Percentiles rank a stretch among this genome's conserved stretches.
These are phyloP conservation scores for Gymnodraco acuticeps DNA, from an alignment of 2,797 vertebrate species.

Conservation along the genomic window DNA sequence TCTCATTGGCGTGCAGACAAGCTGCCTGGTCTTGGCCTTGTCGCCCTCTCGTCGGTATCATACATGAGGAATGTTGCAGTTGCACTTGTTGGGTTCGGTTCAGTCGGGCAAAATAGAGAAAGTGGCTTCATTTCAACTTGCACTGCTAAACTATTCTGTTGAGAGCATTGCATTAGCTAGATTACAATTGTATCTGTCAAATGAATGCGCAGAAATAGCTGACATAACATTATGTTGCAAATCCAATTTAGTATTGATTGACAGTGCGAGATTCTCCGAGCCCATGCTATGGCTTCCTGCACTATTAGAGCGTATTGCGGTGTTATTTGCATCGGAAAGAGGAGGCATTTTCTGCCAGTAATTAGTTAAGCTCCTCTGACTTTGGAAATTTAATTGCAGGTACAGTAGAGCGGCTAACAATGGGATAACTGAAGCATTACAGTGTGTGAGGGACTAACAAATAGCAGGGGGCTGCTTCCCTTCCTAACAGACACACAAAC, in stretches of 20 bases:
- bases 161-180: slow-evolving; percentile 75
- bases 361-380: slow-evolving; percentile 80
- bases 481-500: slow-evolving; percentile 45
- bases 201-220: slow-evolving; percentile 79
- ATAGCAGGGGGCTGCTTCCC: slow-evolving; percentile 53
- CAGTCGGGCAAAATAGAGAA: slow-evolving; percentile 39
- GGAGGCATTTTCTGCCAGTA: slow-evolving; percentile 68
- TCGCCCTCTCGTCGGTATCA: slow-evolving; percentile 50
- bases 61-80: slow-evolving; percentile 49
- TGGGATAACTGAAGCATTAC: slow-evolving; percentile 76
- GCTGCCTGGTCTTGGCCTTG: slow-evolving; percentile 48
- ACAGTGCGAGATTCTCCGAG: slow-evolving; percentile 67
- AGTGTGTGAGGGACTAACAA: slow-evolving; percentile 61
- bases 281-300: slow-evolving; percentile 64
- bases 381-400: slow-evolving; percentile 82
- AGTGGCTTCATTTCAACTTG: slow-evolving; percentile 52
- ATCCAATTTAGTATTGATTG: slow-evolving; percentile 84
- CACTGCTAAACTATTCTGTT: slow-evolving; percentile 48
- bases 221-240: slow-evolving; percentile 77
- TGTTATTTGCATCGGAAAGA: slow-evolving; percentile 73
- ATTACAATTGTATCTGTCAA: slow-evolving; percentile 82
- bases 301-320: slow-evolving; percentile 61
- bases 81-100: slow-evolving; percentile 40
- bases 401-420: slow-evolving; percentile 73
- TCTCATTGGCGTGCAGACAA: slow-evolving; percentile 38